These are phyloP conservation scores for Cactoblastis cactorum DNA, from an alignment of 2,888 invertebrate species.

Conservation along the genomic window DNA sequence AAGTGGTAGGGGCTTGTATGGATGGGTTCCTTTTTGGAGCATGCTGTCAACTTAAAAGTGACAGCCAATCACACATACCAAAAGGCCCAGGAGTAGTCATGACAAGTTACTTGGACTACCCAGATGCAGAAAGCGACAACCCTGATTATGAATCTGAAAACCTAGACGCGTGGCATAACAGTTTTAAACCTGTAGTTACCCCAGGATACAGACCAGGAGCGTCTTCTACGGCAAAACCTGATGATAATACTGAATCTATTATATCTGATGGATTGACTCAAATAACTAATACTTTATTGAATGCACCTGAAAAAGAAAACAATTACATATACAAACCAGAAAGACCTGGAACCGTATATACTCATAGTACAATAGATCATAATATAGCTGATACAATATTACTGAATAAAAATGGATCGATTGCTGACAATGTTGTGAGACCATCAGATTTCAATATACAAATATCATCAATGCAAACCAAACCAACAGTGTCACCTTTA, in stretches of 20 bases:
- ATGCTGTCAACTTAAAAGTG: constrained; percentile 86
- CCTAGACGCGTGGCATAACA: constrained; percentile 64
- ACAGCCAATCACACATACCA: constrained; percentile 68
- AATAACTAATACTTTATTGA: constrained; percentile 74
- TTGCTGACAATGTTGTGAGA: constrained; percentile 71
- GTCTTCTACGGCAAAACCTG: constrained; percentile 41
- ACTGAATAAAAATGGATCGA: constrained; percentile 77
- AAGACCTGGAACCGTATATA: constrained; percentile 52
- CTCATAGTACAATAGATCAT: constrained; percentile 80
- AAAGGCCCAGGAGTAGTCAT: constrained; percentile 72
- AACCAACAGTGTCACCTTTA: constrained; percentile 55
- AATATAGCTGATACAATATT: constrained; percentile 82
- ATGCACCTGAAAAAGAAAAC: constrained; percentile 65
- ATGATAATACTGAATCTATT: constrained; percentile 55
- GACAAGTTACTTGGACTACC: constrained; percentile 70
- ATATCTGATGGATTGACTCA: constrained; percentile 78
- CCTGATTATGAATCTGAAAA: constrained; percentile 64
- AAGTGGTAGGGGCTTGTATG: constrained; percentile 93
- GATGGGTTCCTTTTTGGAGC: constrained; percentile 96
- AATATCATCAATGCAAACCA: constrained; percentile 71
- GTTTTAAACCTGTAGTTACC: constrained; percentile 68
- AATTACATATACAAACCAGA: constrained; percentile 48
- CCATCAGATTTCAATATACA: constrained; percentile 75
- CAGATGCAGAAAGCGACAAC: constrained; percentile 56
- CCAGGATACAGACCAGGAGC: constrained; percentile 65